Percentiles rank a stretch among this genome's conserved stretches.
Evolutionary conservation across 2,888 invertebrate species (phyloP).

Genomic region (Atethmia centrago): DNA sequence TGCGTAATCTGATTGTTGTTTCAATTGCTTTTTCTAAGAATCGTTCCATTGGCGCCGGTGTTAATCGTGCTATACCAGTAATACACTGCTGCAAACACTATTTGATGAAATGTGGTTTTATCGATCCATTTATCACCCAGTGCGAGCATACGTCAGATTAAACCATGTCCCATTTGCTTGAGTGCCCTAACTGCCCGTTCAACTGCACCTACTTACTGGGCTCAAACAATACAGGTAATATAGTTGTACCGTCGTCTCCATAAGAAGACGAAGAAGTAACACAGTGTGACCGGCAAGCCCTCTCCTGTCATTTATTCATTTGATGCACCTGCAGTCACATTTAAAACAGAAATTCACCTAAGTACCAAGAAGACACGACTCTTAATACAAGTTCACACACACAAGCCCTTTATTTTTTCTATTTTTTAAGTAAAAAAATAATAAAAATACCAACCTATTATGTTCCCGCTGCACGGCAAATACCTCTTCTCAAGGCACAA

Average conservation of each 20-base stretch:
- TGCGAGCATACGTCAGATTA: too few species aligned
- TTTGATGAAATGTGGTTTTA: not conserved
- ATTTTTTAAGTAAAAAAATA: not conserved
- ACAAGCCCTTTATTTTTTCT: not conserved
- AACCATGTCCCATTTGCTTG: not conserved
- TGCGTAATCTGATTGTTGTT: conserved; percentile 80
- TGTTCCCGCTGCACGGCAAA: not conserved
- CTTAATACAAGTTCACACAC: not conserved
- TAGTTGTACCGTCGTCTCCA: not conserved
- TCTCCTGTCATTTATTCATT: not conserved
- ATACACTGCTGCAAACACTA: not conserved
- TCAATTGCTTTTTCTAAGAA: not conserved
- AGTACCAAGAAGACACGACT: not conserved
- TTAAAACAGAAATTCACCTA: not conserved
- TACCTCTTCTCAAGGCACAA: too few species aligned
- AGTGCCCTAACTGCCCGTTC: not conserved
- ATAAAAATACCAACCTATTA: not conserved
- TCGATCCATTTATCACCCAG: not conserved
- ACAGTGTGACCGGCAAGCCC: not conserved
- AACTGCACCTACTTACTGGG: not conserved
- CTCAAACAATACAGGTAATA: not conserved
- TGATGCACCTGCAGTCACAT: not conserved
- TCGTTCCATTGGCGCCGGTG: not conserved
- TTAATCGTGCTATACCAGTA: not conserved
- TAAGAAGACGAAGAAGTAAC: not conserved